Evolutionary conservation across 2,797 vertebrate genomes (phyloP).

Genomic region (Poeciliopsis paucimaculata): DNA sequence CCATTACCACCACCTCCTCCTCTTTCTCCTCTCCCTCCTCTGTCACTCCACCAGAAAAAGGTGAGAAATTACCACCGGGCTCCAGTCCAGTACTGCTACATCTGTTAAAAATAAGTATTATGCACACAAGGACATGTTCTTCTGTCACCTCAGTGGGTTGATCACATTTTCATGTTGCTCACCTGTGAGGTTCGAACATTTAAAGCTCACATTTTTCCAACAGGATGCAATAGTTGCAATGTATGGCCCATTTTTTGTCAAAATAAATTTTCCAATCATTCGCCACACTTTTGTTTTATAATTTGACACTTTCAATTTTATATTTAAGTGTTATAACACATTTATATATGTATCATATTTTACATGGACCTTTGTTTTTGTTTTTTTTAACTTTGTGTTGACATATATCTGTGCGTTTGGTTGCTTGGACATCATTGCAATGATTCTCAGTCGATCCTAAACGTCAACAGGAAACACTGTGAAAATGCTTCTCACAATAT

Average conservation of each 20-base stretch:
- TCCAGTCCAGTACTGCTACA: slow-evolving; percentile 18
- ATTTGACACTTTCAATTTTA: not conserved
- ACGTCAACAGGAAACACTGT: not conserved
- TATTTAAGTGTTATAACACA: not conserved
- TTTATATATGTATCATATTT: not conserved
- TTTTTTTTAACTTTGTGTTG: not conserved
- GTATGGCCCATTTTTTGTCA: not conserved
- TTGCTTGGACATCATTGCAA: not conserved
- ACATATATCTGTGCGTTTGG: not conserved
- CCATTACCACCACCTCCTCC: not conserved
- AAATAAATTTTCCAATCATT: not conserved
- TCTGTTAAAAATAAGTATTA: slow-evolving; percentile 17
- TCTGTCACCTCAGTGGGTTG: not conserved
- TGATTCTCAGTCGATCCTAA: not conserved
- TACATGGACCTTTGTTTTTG: not conserved
- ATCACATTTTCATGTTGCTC: not conserved
- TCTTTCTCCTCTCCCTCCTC: too few species aligned
- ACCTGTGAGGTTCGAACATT: not conserved
- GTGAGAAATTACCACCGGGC: slow-evolving; percentile 52
- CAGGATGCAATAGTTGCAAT: not conserved
- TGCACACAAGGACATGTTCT: not conserved
- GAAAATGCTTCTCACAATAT: not conserved
- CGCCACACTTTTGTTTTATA: not conserved
- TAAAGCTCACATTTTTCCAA: not conserved
- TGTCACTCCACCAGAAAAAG: slow-evolving; percentile 31